A percentile compares a stretch with the other conserved stretches of the same genome.
Conservation (phyloP, 1,140 invertebrate genomes). For the Cryptotermes secundus region DNA sequence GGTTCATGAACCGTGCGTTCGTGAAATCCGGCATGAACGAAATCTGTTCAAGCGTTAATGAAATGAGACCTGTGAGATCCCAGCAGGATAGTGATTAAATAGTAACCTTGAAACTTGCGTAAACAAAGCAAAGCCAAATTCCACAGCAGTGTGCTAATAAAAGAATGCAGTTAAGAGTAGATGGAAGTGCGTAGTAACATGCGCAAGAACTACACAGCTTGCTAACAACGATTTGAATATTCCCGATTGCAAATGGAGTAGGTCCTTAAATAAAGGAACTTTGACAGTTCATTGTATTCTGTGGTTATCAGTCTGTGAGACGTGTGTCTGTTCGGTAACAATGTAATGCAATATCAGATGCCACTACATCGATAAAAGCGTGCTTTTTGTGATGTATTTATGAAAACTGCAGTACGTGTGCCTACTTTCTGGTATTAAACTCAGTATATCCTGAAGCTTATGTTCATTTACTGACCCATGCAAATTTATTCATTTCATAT, state of each 20-base stretch:
- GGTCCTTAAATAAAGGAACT: background rate
- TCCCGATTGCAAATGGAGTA: background rate
- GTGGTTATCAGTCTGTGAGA: background rate
- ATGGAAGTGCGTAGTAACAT: background rate
- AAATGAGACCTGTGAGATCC: background rate
- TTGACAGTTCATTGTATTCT: constrained; percentile 7
- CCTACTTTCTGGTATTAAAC: no score
- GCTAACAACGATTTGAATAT: no score
- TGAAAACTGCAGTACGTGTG: no score
- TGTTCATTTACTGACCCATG: no score
- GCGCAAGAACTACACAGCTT: background rate
- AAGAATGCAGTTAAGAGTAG: background rate
- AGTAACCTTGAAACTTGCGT: background rate
- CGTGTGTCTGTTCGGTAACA: background rate
- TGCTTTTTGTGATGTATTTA: no score
- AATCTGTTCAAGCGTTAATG: background rate
- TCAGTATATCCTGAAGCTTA: no score
- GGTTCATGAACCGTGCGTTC: background rate
- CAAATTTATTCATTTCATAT: no score
- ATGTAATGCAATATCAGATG: no score
- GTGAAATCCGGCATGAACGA: background rate
- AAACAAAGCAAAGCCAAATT: constrained; percentile 18
- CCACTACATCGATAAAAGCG: no score
- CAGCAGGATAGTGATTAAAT: background rate
- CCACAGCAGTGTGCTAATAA: background rate